Evolutionary conservation across 2,113 vertebrate species (phyloP), one percentile per base, ranked within the genome.

Genomic region (Lipophrys pholis): DNA sequence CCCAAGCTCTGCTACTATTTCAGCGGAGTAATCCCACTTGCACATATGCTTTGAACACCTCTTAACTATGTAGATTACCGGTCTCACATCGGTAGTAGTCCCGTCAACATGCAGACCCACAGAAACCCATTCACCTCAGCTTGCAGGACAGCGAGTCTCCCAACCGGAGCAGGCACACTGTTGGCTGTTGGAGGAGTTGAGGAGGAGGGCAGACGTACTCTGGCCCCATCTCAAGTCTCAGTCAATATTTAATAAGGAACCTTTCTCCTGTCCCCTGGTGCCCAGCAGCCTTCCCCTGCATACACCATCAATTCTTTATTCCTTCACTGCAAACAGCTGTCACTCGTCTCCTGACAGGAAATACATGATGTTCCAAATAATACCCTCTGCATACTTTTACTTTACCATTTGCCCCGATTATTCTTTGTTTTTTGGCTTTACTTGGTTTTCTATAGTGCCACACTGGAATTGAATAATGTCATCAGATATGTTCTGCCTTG

Each of bases 191-290:
- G 69, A 76, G 50, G 57, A 79, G 66, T 57, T 74, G 67, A 61
- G 61, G 71, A 85, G 67, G 81, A 78, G 70, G 68, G 64, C 57
- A 86, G 77, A 82, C 57, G 5, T 78, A 60, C 79, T 83, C 62
- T 78, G 81, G 84, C 75, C 83, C 66, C 83, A 87, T 88, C 83
- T 90, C 74, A 60, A 81, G 72, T 86, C 63, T 58, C 45, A 68
- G 81, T 93, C 64, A 90, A 91, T 93, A 87, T 92, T 92, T 93
- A 82, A 93, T 88, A 59, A 87, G 75, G 79, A 92, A 75, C 82
- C 86, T 90, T 87, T 89, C 82, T 91, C 82, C 69, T 60, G 71
- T 85, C 80, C 80, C 81, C 79, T 74, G 40, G 74, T 81, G 78
- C 79, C 68, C 70, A 62, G 78, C 52, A 68, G 69, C 83, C 62